phyloP scores from a whole-genome alignment of 2,888 invertebrate species.

The Camponotus fellah region DNA sequence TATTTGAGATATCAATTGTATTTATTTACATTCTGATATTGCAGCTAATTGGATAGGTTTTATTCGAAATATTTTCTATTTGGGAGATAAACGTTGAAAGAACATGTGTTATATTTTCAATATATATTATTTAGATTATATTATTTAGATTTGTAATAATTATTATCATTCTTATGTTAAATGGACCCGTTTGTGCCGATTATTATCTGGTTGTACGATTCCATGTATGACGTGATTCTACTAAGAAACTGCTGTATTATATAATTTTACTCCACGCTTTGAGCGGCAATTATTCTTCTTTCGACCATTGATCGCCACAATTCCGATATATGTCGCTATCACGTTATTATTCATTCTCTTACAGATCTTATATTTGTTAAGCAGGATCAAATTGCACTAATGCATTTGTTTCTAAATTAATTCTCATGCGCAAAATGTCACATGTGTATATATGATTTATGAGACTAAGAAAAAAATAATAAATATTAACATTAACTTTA shows the following conservation, averaged over 20 bases:
- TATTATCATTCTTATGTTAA: background rate
- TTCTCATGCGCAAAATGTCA: background rate
- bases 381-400: background rate
- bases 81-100: background rate
- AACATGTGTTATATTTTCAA: no score
- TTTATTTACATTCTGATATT: background rate
- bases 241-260: slow-evolving; percentile 20
- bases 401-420: slow-evolving; percentile 1
- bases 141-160: background rate
- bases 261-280: slow-evolving; percentile 8
- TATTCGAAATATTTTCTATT: background rate
- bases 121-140: background rate
- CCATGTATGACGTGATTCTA: background rate
- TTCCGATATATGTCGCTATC: background rate
- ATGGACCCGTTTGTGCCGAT: background rate
- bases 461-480: background rate
- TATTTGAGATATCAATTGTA: background rate
- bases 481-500: background rate
- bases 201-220: slow-evolving; percentile 14
- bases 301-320: background rate
- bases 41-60: background rate
- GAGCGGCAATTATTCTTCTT: slow-evolving; percentile 16
- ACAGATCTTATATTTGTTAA: background rate
- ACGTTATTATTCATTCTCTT: background rate
- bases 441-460: background rate